Evolutionary conservation across 2,797 vertebrate genomes (phyloP).

Genomic region (Chaetodon trifasciatus): DNA sequence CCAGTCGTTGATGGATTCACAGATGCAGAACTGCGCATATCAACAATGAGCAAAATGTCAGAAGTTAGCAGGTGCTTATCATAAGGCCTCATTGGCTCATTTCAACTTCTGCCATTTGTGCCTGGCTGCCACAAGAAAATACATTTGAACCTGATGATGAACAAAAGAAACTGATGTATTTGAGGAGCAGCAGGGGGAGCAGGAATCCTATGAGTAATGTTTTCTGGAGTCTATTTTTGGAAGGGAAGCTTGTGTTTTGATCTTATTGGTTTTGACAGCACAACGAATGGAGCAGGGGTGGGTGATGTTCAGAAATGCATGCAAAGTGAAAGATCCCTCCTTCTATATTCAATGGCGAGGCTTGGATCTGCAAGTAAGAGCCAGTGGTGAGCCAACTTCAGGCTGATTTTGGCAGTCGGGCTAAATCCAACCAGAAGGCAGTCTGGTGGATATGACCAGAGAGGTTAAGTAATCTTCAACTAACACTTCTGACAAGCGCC

Average conservation of each 20-base stretch:
- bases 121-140: slow-evolving; percentile 29
- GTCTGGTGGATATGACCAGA: slow-evolving; percentile 54
- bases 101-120: slow-evolving; percentile 30
- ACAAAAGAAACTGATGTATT: slow-evolving; percentile 32
- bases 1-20: neutral
- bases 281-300: slow-evolving; percentile 51
- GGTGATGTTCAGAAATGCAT: slow-evolving; percentile 60
- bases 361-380: slow-evolving; percentile 57
- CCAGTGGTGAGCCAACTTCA: slow-evolving; percentile 45
- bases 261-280: slow-evolving; percentile 75
- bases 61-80: slow-evolving; percentile 10
- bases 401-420: slow-evolving; percentile 55
- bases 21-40: neutral
- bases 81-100: slow-evolving; percentile 15
- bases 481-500: slow-evolving; percentile 60
- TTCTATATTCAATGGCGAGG: slow-evolving; percentile 47
- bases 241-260: slow-evolving; percentile 58
- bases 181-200: slow-evolving; percentile 45
- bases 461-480: slow-evolving; percentile 61
- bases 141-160: slow-evolving; percentile 37
- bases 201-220: slow-evolving; percentile 69
- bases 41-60: slow-evolving; percentile 17
- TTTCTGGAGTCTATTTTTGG: slow-evolving; percentile 73
- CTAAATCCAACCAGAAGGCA: slow-evolving; percentile 62
- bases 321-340: slow-evolving; percentile 58